Base-by-base conservation (phyloP, 2,888 invertebrate species). In the Alitta virens region DNA sequence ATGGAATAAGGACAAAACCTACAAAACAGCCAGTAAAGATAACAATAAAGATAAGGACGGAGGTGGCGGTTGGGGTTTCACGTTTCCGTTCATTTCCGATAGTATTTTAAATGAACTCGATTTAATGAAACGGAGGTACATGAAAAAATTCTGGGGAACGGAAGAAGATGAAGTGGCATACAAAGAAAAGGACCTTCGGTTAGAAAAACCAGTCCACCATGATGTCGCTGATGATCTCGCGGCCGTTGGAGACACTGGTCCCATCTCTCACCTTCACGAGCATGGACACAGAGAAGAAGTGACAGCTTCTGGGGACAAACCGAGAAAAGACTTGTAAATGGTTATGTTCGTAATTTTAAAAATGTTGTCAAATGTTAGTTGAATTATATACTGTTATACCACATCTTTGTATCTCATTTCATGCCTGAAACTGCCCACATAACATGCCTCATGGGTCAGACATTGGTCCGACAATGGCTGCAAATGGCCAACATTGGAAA, bases 141-240 rank as follows among this genome's bases (percentile, higher is more conserved):
- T 53, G 18, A n/a, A 53, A 16, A 63, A 52, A 14, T 71, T 73
- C 38, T 68, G 69, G 7, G 59, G 59, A 23, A 40, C 38, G 2
- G 27, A 18, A 21, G 59, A 59, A 21, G 51, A 50, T 27, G 43
- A 56, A n/a, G 43, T 33, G 3, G 46, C 46, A 5, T 46, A 46
- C 5, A 43, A 42, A 24, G 43, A n/a, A 1, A 26, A 46, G 46
- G 12, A 14, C 5, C 9, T 9, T 18, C 24, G 46, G 5, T 7
- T 40, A 18, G 56, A 56, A 14, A 23, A 56, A 9, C 26, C n/a
- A 24, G 24, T 2, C 14, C 33, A n/a, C 1, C 51, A 59, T 7
- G 59, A 59, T 16, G 14, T 59, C 16, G 12, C 38, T 2, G 25
- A 38, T 3, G 59, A 59, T 24, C 14, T 59, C 1, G 52, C 26